Evolutionary conservation across 2,888 invertebrate genomes (phyloP).

Genomic region (Hanleya hanleyi): DNA sequence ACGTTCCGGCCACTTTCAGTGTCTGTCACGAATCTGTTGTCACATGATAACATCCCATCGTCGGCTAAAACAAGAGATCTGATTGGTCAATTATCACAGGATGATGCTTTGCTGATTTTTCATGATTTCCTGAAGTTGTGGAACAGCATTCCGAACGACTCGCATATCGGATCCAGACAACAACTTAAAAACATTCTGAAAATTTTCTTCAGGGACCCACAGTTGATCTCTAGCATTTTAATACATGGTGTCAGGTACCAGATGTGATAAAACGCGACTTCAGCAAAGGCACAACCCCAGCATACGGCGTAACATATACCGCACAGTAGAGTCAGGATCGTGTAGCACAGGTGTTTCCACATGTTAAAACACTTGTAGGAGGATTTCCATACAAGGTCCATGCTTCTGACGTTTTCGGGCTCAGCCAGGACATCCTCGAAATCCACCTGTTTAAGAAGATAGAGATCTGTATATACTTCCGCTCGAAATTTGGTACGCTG

Average conservation of each 20-base stretch:
- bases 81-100: no score
- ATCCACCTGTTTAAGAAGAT: slow-evolving; percentile 78
- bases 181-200: slow-evolving; percentile 28
- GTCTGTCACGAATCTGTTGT: no score
- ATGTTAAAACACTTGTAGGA: slow-evolving; percentile 80
- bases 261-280: slow-evolving; percentile 77
- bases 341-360: slow-evolving; percentile 81
- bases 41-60: no score
- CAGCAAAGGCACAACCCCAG: slow-evolving; percentile 71
- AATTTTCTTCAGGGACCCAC: slow-evolving; percentile 34
- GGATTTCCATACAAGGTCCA: slow-evolving; percentile 83
- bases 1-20: no score
- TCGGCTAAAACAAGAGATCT: no score
- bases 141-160: slow-evolving; percentile 43
- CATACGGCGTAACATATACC: slow-evolving; percentile 80
- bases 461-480: no score
- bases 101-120: neutral
- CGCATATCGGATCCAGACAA: slow-evolving; percentile 44
- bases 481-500: no score
- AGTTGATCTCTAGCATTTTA: slow-evolving; percentile 74
- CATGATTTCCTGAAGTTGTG: slow-evolving; percentile 36
- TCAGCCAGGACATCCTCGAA: slow-evolving; percentile 46
- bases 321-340: slow-evolving; percentile 79
- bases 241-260: slow-evolving; percentile 51
- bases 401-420: slow-evolving; percentile 7